Conservation (phyloP, 1,140 invertebrate species). For the Probaryconus sp. region DNA sequence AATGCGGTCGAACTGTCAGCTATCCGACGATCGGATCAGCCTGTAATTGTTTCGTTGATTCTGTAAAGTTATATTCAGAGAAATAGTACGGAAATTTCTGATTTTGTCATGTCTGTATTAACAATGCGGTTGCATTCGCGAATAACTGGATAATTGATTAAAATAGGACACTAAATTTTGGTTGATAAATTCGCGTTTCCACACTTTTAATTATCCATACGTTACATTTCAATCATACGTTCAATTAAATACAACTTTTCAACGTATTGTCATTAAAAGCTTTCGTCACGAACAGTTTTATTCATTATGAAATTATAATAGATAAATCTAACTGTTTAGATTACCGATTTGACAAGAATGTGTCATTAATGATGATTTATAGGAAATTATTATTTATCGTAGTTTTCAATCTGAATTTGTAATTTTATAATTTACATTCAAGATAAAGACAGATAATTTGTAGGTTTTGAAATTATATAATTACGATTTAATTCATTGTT, state of each 20-base stretch:
- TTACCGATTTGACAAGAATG: too few relatives aligned
- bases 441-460: too few relatives aligned
- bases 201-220: constrained; percentile 29
- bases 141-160: constrained; percentile 34
- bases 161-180: constrained; percentile 44
- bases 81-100: constrained; percentile 2
- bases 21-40: constrained; percentile 29
- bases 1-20: constrained; percentile 35
- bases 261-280: too few relatives aligned
- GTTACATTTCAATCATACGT: constrained; percentile 32
- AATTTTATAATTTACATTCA: too few relatives aligned
- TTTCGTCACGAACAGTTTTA: too few relatives aligned
- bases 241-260: constrained; percentile 27
- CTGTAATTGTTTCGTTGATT: constrained; percentile 43
- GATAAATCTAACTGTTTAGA: too few relatives aligned
- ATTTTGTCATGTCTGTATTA: constrained; percentile 34
- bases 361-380: too few relatives aligned
- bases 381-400: too few relatives aligned
- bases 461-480: too few relatives aligned
- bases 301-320: background rate
- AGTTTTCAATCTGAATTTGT: too few relatives aligned
- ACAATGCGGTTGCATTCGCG: constrained; percentile 21
- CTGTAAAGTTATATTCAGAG: constrained; percentile 34
- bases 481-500: too few relatives aligned
- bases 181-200: constrained; percentile 41